phyloP scores from a whole-genome alignment of 2,888 invertebrate genomes.

The Acanthopleura granulata region DNA sequence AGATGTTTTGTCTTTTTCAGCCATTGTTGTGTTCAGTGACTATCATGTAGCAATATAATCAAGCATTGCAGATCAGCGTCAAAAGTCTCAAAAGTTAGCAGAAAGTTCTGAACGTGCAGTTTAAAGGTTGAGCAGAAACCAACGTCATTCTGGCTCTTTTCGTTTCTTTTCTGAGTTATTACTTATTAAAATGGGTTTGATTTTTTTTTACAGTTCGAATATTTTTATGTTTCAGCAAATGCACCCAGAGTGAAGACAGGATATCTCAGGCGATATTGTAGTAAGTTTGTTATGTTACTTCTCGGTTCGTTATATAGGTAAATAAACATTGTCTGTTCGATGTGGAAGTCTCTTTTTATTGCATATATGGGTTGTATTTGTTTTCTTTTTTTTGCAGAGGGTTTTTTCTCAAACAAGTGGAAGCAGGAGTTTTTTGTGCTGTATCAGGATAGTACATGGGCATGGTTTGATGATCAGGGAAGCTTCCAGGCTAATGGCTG shows the following conservation, averaged over 20 bases:
- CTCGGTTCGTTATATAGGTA: too few species aligned
- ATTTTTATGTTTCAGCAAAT: conserved; percentile 27
- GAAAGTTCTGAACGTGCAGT: too few species aligned
- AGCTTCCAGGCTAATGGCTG: conserved; percentile 71
- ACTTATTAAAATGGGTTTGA: too few species aligned
- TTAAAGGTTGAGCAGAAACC: too few species aligned
- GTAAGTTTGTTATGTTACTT: conserved; percentile 31
- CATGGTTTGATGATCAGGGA: conserved; percentile 81
- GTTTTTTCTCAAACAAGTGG: conserved; percentile 84
- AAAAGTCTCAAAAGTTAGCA: too few species aligned
- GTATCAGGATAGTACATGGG: conserved; percentile 86
- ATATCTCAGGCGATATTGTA: conserved; percentile 37
- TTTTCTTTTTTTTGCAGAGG: conserved; percentile 73
- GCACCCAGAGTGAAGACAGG: conserved; percentile 37
- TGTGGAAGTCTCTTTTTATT: not conserved
- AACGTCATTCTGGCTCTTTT: too few species aligned
- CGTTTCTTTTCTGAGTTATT: too few species aligned
- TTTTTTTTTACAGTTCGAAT: not conserved
- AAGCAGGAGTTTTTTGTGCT: conserved; percentile 86
- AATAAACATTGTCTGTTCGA: too few species aligned
- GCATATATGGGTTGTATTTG: not conserved
- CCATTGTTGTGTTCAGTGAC: too few species aligned
- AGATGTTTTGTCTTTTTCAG: too few species aligned
- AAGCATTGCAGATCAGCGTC: too few species aligned
- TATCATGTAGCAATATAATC: too few species aligned